phyloP scores from a whole-genome alignment of 64 coral and sea anemone species.

The Acropora tenuis region DNA sequence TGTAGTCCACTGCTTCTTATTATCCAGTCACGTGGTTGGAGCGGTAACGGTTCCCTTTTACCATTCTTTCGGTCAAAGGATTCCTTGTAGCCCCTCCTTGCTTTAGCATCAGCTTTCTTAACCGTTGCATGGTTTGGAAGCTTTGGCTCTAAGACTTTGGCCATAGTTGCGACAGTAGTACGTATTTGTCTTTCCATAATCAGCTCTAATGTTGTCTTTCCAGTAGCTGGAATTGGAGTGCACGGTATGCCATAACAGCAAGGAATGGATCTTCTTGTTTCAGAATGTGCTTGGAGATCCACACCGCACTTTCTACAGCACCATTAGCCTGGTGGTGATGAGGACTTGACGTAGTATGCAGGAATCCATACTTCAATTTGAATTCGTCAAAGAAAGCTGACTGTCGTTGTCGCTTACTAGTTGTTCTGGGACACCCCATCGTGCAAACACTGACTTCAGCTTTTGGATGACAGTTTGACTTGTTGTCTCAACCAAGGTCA shows the following conservation, averaged over 20 bases:
- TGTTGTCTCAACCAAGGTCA: no score
- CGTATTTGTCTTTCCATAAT: slow-evolving; percentile 58
- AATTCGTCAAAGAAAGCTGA: no score
- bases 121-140: slow-evolving; percentile 12
- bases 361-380: no score
- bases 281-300: slow-evolving; percentile 5
- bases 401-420: no score
- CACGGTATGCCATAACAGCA: not conserved
- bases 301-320: slow-evolving; percentile 17
- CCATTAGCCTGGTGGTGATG: no score
- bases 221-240: slow-evolving; percentile 30
- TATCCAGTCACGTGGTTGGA: not conserved
- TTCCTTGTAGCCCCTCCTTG: slow-evolving; percentile 13
- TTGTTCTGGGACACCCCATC: no score
- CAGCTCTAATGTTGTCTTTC: slow-evolving; percentile 13
- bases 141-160: not conserved
- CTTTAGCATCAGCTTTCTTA: slow-evolving; percentile 13
- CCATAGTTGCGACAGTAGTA: slow-evolving; percentile 21
- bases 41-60: not conserved
- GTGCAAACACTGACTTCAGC: no score
- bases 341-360: no score
- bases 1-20: slow-evolving; percentile 22
- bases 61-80: slow-evolving; percentile 9
- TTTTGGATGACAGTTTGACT: no score
- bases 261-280: not conserved